phyloP scores from a whole-genome alignment of 2,888 invertebrate species.

The Macaria liturata region DNA sequence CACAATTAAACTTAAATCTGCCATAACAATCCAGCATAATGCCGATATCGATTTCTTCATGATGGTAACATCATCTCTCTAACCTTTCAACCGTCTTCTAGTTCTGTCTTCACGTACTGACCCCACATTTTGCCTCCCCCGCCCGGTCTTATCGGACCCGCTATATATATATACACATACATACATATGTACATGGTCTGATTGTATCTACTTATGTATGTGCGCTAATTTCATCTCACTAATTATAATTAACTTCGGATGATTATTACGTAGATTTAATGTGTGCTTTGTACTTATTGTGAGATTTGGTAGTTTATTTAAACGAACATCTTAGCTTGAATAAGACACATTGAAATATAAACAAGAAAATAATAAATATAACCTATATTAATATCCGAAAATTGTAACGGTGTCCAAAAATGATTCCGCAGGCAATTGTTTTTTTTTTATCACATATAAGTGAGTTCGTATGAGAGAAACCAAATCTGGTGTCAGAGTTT shows the following conservation, averaged over 20 bases:
- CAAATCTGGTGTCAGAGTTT: too few species aligned
- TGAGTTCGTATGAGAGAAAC: too few species aligned
- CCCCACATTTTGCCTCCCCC: conserved; percentile 50
- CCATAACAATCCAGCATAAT: too few species aligned
- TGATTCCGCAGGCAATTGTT: too few species aligned
- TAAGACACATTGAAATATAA: too few species aligned
- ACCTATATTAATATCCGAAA: too few species aligned
- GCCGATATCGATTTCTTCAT: too few species aligned
- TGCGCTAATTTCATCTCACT: conserved; percentile 23
- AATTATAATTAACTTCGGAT: conserved; percentile 14
- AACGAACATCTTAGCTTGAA: too few species aligned
- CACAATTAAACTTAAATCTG: too few species aligned
- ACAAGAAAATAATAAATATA: too few species aligned
- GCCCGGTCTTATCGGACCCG: conserved; percentile 70
- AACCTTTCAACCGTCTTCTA: conserved; percentile 65
- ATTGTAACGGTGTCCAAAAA: too few species aligned
- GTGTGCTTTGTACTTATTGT: not conserved
- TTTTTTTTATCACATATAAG: too few species aligned
- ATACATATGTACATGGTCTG: conserved; percentile 42
- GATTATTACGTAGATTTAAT: conserved; percentile 8
- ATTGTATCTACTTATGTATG: conserved; percentile 42
- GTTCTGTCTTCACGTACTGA: conserved; percentile 74
- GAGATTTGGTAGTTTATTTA: not conserved
- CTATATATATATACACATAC: conserved; percentile 34
- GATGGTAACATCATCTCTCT: conserved; percentile 49